phyloP scores from a whole-genome alignment of 2,797 vertebrate genomes.

The Astyanax mexicanus region DNA sequence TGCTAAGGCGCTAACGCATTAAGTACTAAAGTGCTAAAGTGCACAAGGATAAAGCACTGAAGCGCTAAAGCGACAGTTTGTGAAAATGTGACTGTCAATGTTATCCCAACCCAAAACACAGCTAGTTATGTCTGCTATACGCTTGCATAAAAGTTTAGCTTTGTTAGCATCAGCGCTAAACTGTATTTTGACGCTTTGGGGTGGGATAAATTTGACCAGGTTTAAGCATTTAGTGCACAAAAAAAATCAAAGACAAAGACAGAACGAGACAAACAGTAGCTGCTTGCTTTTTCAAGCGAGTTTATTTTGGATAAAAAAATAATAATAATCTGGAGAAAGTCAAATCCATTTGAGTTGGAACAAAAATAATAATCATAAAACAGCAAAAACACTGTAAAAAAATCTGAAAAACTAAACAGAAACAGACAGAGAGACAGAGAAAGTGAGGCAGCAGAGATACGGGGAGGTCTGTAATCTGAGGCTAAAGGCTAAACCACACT shows the following conservation, averaged over 20 bases:
- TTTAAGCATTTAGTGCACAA: not conserved
- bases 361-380: not conserved
- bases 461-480: not conserved
- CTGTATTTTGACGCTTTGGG: too few species aligned
- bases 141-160: too few species aligned
- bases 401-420: not conserved
- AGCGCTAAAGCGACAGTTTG: too few species aligned
- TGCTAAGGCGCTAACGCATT: too few species aligned
- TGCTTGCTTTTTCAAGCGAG: constrained; percentile 11
- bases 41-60: too few species aligned
- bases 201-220: too few species aligned
- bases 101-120: too few species aligned
- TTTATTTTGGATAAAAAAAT: constrained; percentile 46
- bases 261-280: constrained; percentile 28
- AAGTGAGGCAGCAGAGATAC: not conserved
- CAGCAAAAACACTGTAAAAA: not conserved
- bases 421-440: not conserved
- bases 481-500: not conserved
- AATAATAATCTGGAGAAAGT: constrained; percentile 4
- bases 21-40: too few species aligned
- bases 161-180: too few species aligned
- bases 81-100: too few species aligned
- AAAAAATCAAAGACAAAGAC: not conserved
- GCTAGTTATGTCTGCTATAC: too few species aligned
- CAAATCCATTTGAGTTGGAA: constrained; percentile 19